These are phyloP conservation scores for Phylloscopus collybita DNA, from an alignment of 2,797 vertebrate genomes.

Conservation along the genomic window DNA sequence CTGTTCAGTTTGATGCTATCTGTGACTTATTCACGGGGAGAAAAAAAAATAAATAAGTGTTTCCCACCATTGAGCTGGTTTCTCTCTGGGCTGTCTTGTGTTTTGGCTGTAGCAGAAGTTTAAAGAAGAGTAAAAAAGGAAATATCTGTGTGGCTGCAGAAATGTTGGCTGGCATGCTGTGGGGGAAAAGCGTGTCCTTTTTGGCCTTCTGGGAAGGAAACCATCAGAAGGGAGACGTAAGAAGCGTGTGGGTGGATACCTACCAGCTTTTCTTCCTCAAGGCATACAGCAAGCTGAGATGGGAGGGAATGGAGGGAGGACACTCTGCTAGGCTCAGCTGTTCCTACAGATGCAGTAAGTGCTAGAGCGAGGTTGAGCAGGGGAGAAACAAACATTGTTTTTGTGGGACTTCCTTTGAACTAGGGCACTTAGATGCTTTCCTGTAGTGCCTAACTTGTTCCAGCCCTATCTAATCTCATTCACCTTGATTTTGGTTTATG, in stretches of 20 bases:
- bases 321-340: neutral
- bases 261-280: neutral
- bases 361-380: neutral
- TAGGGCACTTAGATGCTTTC: accelerated
- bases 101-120: neutral
- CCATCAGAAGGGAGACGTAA: neutral
- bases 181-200: neutral
- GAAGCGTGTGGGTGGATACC: neutral
- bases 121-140: neutral
- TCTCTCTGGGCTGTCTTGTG: neutral
- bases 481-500: neutral
- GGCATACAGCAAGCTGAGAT: neutral
- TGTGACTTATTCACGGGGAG: neutral
- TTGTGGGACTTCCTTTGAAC: neutral
- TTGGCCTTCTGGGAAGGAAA: neutral
- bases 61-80: neutral
- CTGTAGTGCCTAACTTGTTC: accelerated
- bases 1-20: neutral
- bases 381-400: neutral
- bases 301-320: neutral
- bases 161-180: neutral
- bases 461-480: neutral
- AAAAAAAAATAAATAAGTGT: neutral
- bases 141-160: neutral
- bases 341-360: neutral